Evolutionary conservation across 35 echinoderm and acorn worm species (phyloP).

Genomic region (Heliocidaris erythrogramma): DNA sequence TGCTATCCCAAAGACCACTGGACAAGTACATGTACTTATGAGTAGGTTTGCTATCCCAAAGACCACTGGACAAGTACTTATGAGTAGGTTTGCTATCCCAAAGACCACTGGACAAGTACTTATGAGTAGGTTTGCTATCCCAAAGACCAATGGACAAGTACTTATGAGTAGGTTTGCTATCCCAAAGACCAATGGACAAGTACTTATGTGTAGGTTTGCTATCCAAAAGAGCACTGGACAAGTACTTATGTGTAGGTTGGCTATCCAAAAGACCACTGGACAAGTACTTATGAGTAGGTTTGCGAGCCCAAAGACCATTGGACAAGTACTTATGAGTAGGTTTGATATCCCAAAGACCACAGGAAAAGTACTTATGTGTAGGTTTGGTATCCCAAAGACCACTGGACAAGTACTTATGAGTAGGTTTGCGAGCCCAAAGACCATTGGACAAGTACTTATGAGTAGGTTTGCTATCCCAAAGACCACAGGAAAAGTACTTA

Average conservation of each 20-base stretch:
- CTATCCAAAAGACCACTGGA: background rate
- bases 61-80: background rate
- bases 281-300: background rate
- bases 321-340: background rate
- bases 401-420: background rate
- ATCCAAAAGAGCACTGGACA: background rate
- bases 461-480: too few species aligned
- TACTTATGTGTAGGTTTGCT: too few species aligned
- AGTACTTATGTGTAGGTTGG: background rate
- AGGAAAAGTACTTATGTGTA: background rate
- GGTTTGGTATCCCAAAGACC: too few species aligned
- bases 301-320: too few species aligned
- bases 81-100: too few species aligned
- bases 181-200: background rate
- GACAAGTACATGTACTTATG: background rate
- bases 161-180: too few species aligned
- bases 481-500: background rate
- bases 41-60: too few species aligned
- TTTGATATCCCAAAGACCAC: too few species aligned
- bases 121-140: too few species aligned
- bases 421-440: too few species aligned
- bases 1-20: too few species aligned
- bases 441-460: background rate
- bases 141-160: background rate
- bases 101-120: background rate